Evolutionary conservation across 2,113 vertebrate species (phyloP).

Genomic region (Cyanoderma ruficeps): DNA sequence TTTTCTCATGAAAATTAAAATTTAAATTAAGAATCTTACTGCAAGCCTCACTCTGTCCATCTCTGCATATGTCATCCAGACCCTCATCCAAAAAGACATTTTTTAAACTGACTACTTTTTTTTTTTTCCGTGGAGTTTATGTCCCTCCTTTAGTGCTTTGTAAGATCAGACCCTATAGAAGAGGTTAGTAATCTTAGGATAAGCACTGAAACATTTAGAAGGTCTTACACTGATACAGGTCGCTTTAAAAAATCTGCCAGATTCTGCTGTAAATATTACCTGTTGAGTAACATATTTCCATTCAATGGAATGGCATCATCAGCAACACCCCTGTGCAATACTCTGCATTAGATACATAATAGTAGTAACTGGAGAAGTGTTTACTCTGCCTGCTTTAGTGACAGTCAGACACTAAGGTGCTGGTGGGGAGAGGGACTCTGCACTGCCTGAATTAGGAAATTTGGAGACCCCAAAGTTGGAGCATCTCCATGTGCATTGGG

Average conservation of each 20-base stretch:
- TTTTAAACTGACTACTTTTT: not conserved
- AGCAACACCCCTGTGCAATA: not conserved
- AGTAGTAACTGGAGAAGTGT: not conserved
- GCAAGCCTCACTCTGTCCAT: not conserved
- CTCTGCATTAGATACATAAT: not conserved
- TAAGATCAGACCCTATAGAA: not conserved
- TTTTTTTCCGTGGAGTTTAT: not conserved
- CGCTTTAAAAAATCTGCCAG: not conserved
- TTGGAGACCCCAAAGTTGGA: not conserved
- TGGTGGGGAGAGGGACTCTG: not conserved
- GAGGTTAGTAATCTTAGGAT: not conserved
- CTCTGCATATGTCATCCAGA: not conserved
- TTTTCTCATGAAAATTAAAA: not conserved
- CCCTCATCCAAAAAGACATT: not conserved
- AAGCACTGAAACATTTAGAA: not conserved
- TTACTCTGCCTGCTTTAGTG: not conserved
- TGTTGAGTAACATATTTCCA: not conserved
- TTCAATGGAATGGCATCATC: not conserved
- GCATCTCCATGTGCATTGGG: not conserved
- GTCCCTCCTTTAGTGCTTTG: not conserved
- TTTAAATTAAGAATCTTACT: not conserved
- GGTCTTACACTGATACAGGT: not conserved
- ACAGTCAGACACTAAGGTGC: accelerated
- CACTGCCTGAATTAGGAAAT: not conserved
- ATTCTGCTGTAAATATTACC: not conserved